These are phyloP conservation scores for Sarcoramphus papa DNA, from an alignment of 2,797 vertebrate species.

Conservation along the genomic window DNA sequence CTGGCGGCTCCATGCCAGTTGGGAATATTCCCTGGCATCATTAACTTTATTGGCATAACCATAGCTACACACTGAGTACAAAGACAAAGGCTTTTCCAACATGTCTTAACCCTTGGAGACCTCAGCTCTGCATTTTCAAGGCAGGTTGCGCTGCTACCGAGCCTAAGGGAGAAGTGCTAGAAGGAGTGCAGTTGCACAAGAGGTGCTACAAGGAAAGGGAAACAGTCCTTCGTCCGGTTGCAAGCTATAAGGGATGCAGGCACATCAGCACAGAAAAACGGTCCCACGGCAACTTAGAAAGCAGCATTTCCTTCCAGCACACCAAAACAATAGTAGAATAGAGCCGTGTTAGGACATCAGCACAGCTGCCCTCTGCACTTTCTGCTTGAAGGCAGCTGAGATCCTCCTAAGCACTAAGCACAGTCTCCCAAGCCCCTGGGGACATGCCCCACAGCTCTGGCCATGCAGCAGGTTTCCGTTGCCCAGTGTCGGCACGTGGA, in stretches of 20 bases:
- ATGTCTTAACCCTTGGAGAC: background rate
- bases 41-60: background rate
- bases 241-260: background rate
- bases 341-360: background rate
- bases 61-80: background rate
- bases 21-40: background rate
- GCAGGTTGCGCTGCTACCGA: background rate
- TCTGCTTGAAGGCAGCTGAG: background rate
- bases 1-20: background rate
- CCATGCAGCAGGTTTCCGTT: background rate
- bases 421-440: background rate
- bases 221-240: background rate
- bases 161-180: background rate
- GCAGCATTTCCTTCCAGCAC: background rate
- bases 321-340: background rate
- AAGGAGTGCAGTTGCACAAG: background rate
- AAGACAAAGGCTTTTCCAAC: background rate
- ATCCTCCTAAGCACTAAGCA: background rate
- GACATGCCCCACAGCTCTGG: background rate
- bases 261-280: background rate
- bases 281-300: conserved; percentile 20
- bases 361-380: background rate
- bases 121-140: background rate
- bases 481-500: accelerated
- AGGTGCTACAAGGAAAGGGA: background rate